Base-by-base conservation (phyloP, 2,113 vertebrate species). In the Myrmecobius fasciatus region DNA sequence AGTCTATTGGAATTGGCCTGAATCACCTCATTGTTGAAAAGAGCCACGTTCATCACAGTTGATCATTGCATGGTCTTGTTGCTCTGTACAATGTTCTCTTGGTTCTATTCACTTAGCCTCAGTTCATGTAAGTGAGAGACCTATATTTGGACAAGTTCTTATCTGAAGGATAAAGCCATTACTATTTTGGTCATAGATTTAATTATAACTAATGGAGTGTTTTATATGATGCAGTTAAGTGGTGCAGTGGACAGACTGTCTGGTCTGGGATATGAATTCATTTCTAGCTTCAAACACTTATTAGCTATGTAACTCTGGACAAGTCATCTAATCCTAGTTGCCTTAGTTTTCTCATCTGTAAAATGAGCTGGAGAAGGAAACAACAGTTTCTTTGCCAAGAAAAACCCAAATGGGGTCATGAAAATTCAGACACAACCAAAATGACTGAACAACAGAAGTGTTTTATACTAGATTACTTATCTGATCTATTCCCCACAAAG, bases 121-220 rank as follows among this genome's bases (percentile, higher is more conserved):
- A 51, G 49, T 51, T 51, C 49, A 51, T 51, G 49, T 51, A 10
- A 51, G 9, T 10, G 49, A 51, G 49, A 51, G 49, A 51, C 9
- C 6, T 0, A 7, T 97, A 49, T 94, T 94, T 53, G 96, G 90
- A 93, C 91, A 60, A 89, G 92, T 52, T 95, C 93, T 1, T 53
- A 43, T 92, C 52, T 95, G 92, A 91, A 48, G 24, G 26, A 94
- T 52, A n/a, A 43, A 91, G 49, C 7, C 25, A 10, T 49, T 90
- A 31, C 95, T 53, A 92, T 96, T 97, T 53, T 95, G 48, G 53
- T 56, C 92, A 92, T 49, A 96, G 96, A 96, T 96, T 95, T 91
- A 96, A 95, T 96, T 96, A 88, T n/a, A 96, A 94, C 49, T 96
- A 98, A 94, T 96, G 89, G 49, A 97, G 95, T 95, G 93, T 83